Evolutionary conservation across 2,113 vertebrate species (phyloP), one percentile per base, ranked within the genome.

Genomic region (Zapornia atra): DNA sequence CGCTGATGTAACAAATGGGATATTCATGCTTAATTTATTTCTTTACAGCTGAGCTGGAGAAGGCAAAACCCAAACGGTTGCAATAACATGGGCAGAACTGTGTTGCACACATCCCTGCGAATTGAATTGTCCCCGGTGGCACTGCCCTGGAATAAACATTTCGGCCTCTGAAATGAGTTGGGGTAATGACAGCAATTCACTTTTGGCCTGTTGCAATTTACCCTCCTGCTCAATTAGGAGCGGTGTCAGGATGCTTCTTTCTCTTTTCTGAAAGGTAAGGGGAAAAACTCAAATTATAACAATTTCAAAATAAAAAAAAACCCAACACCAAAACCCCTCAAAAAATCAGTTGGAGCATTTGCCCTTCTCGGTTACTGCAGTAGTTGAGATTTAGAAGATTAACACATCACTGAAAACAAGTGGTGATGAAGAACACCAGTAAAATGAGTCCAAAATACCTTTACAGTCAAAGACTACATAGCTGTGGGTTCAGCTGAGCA

Each of bases 1-100:
- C 0, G 0, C 22, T 42, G 31, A 34, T 24, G 5, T 20, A 64
- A 14, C 19, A 59, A 69, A 64, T 0, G 0, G 26, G 7, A 19
- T 29, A n/a, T 8, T 77, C 3, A 38, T 13, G 6, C 9, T 78
- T 46, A 48, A n/a, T n/a, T 14, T 50, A 19, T 73, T 61, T 42
- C 15, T 44, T 69, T 51, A 11, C 13, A 57, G 15, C 10, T 60
- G 38, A 83, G 12, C 10, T 34, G 1, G 2, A 42, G 79, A 79
- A 64, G 31, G 5, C 10, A 53, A 82, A 90, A 29, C 3, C 2
- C 5, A 61, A n/a, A 22, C 18, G 13, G 13, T 29, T 78, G 21
- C 36, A 51, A 12, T 25, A 28, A 5, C 11, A 14, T 6, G 12
- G 10, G 11, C 8, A 64, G 73, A 68, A 73, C 9, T 25, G 12